These are phyloP conservation scores for Leontopithecus rosalia DNA, from an alignment of 2,797 vertebrate species.

Conservation along the genomic window DNA sequence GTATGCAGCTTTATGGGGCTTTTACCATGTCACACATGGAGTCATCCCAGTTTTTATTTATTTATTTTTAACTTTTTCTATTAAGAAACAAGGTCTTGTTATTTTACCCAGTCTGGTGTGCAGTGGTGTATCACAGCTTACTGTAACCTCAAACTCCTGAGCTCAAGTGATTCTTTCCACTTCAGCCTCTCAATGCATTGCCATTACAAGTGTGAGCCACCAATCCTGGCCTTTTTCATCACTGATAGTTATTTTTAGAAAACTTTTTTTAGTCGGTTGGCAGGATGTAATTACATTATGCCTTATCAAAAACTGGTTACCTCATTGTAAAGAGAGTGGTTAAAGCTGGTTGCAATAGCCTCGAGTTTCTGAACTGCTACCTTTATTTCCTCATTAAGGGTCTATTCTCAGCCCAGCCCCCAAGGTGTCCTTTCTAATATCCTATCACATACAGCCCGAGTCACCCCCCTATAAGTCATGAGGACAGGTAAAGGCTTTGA, in stretches of 20 bases:
- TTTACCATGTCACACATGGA: too few relatives aligned
- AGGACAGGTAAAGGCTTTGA: not conserved
- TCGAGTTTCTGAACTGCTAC: not conserved
- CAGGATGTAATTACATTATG: not conserved
- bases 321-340: not conserved
- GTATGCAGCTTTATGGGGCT: too few relatives aligned
- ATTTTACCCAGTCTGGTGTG: not conserved
- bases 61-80: not conserved
- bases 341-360: not conserved
- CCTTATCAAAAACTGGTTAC: not conserved
- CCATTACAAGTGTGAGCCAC: not conserved
- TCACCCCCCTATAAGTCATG: not conserved
- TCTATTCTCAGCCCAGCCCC: not conserved
- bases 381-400: not conserved
- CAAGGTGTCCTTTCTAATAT: not conserved
- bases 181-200: not conserved
- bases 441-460: not conserved
- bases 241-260: not conserved
- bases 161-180: not conserved
- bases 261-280: not conserved
- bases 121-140: not conserved
- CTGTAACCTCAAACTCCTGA: not conserved
- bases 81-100: not conserved
- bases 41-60: not conserved
- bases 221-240: not conserved